Base-by-base conservation (phyloP, 2,797 vertebrate species). In the Naso thynnoides region DNA sequence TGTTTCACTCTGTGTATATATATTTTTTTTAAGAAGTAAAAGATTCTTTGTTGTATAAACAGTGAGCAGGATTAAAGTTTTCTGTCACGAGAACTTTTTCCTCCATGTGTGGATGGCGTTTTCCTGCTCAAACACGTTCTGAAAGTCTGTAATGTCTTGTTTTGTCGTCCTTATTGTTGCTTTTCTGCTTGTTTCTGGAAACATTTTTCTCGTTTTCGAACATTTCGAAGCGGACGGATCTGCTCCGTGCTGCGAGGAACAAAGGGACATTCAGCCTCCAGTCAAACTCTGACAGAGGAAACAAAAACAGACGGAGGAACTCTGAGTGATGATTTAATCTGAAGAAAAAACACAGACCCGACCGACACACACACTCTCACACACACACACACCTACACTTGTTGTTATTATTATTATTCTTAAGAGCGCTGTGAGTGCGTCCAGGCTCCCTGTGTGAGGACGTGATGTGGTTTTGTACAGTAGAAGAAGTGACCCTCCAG, bases 391-490 rank as follows among this genome's bases (percentile, higher is more conserved):
- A 44, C 42, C 19, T 18, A 44, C 42, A 44, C 39, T 2, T 19
- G 19, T 44, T 53, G 47, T 26, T 5, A 21, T 45, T 16, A 48
- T 33, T 10, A 19, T 61, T 41, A 26, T 56, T 57, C 5, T 31
- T 72, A 31, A 29, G 54, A 45, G 63, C 14, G 26, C 48, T 54
- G 29, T 36, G 57, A 58, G 58, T 70, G 29, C 13, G 29, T 65
- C 39, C 58, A 19, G 21, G 53, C 70, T 78, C 69, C 62, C 21
- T 48, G 16, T 61, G 77, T 62, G 60, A 73, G 61, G 64, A 58
- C 5, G 44, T 57, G 15, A 4, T 59, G 72, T 76, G 64, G 50
- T 70, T 81, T 82, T 83, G 50, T 84, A 68, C 79, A 49, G 42
- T n/a, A 31, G 58, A 13, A 71, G 52, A 60, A 4, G 62, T 82